Evolutionary conservation across 1,140 invertebrate species (phyloP), one percentile per base, ranked within the genome.

Genomic region (Drosophila chauvacae): DNA sequence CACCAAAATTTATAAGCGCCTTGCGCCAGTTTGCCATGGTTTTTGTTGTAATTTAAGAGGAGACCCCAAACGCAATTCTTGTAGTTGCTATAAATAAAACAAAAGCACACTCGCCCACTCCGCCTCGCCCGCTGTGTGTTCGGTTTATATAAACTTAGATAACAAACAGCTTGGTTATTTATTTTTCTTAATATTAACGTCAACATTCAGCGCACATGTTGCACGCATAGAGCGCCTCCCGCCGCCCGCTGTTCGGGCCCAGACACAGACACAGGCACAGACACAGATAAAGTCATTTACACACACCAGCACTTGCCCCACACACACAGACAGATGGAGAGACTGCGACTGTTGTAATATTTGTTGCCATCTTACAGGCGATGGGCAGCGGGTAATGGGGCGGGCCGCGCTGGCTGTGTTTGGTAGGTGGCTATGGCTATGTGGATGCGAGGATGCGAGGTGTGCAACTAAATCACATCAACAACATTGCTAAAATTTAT

Each of bases 171-270:
- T 90, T 81, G 85, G 85, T 90, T 90, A 90, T 90, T 90, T 90
- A 90, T 90, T 90, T 90, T 90, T 90, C 86, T 85, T 90, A 90
- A 90, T 90, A 90, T 90, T 90, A 90, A 90, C 86, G 85, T 90
- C 85, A 90, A 90, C 85, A 90, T 90, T 90, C 85, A 85, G 85
- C 85, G 85, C 85, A 90, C 85, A 90, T 90, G 85, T 90, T 90
- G 85, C 85, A 90, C 85, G 85, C 85, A 90, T 70, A 79, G 78
- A 68, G 80, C 63, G 60, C 50, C 58, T 41, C 56, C 56, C 33
- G 55, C 73, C 85, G 47, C 74, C 59, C 58, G 62, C 71, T 75
- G 80, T 47, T 60, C 28, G 30, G 44, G 66, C 69, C 70, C 64
- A 68, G 75, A 66, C 58, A n/a, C 41, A 11, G 41, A 7, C 30